Conservation (phyloP, 2,888 invertebrate species). For the Acronicta leporina region DNA sequence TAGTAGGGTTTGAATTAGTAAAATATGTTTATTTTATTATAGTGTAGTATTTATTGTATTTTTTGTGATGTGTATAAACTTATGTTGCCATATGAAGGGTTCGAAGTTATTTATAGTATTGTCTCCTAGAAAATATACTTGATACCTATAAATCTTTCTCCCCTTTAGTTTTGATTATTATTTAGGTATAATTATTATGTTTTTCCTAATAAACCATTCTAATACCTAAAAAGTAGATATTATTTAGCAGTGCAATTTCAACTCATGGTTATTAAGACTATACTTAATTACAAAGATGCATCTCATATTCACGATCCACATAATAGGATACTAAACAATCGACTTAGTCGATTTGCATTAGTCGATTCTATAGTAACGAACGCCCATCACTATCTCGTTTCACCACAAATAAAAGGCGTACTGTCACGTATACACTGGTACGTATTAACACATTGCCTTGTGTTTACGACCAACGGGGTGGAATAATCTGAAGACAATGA, state of each 20-base stretch:
- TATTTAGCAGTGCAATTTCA: too few species aligned
- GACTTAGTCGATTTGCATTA: slow-evolving; percentile 52
- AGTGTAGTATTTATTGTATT: too few species aligned
- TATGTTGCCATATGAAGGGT: slow-evolving; percentile 24
- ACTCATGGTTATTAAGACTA: slow-evolving; percentile 1
- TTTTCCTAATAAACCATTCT: too few species aligned
- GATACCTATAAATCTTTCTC: not conserved
- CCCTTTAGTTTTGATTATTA: not conserved
- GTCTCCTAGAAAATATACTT: slow-evolving; percentile 16
- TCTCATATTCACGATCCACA: slow-evolving; percentile 30
- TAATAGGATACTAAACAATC: slow-evolving; percentile 41
- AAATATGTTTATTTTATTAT: slow-evolving; percentile 41
- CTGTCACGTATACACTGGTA: slow-evolving; percentile 66
- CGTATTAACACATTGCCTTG: slow-evolving; percentile 79
- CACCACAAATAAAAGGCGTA: slow-evolving; percentile 59
- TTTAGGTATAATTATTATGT: too few species aligned
- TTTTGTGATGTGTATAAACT: slow-evolving; percentile 28
- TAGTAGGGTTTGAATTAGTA: slow-evolving; percentile 50
- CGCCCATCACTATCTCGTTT: slow-evolving; percentile 52
- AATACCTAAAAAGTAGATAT: too few species aligned
- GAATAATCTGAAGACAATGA: slow-evolving; percentile 79
- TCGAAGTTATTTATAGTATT: slow-evolving; percentile 34
- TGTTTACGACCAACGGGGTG: slow-evolving; percentile 76
- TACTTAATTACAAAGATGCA: slow-evolving; percentile 24
- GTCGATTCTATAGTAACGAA: slow-evolving; percentile 48